Evolutionary conservation across 35 echinoderm and acorn worm genomes (phyloP).

Genomic region (Stichopus chloronotus): DNA sequence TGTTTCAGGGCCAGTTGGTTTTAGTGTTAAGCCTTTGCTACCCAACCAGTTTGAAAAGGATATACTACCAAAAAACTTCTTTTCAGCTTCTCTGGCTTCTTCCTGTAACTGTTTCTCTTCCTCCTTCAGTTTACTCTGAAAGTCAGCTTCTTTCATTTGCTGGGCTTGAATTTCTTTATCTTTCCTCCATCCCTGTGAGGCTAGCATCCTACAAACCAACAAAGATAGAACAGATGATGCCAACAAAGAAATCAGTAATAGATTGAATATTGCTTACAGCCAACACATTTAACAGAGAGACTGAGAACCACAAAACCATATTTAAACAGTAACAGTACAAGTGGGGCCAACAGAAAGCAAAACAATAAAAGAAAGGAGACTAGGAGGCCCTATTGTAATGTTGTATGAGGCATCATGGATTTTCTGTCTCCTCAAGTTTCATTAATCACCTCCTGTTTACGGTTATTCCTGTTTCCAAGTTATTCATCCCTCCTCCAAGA

Average conservation of each 20-base stretch:
- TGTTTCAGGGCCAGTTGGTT: constrained; percentile 48
- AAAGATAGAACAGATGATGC: constrained; percentile 1
- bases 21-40: constrained; percentile 61
- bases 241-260: background rate
- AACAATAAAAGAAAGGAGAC: too few relatives aligned
- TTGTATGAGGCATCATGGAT: too few relatives aligned
- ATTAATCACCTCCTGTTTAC: too few relatives aligned
- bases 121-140: constrained; percentile 74
- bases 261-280: background rate
- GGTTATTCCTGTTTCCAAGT: too few relatives aligned
- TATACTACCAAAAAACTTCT: constrained; percentile 64
- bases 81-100: constrained; percentile 73
- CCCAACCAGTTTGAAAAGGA: constrained; percentile 90
- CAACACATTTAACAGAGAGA: too few relatives aligned
- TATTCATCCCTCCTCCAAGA: too few relatives aligned
- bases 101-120: constrained; percentile 57
- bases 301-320: too few relatives aligned
- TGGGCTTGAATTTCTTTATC: constrained; percentile 74
- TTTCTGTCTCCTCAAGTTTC: too few relatives aligned
- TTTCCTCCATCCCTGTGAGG: constrained; percentile 88
- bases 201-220: constrained; percentile 70
- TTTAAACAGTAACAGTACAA: too few relatives aligned
- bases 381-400: too few relatives aligned
- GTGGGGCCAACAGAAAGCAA: too few relatives aligned
- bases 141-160: constrained; percentile 70